phyloP scores from a whole-genome alignment of 2,797 vertebrate genomes.

The Anas acuta region DNA sequence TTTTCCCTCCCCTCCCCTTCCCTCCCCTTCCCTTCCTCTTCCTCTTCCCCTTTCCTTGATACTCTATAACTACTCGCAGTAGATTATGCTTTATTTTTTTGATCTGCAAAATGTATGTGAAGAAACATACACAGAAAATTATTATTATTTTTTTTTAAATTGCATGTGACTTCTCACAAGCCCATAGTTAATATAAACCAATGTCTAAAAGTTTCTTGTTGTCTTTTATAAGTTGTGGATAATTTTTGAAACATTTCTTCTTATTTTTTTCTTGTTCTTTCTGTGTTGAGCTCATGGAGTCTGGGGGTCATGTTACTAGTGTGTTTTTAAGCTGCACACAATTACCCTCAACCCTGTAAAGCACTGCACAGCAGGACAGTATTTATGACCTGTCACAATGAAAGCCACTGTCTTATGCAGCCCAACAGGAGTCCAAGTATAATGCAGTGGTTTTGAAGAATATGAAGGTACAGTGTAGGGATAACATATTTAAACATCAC shows the following conservation, averaged over 20 bases:
- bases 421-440: slow-evolving; percentile 55
- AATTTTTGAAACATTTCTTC: slow-evolving; percentile 45
- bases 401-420: slow-evolving; percentile 64
- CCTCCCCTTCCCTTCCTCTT: too few species aligned
- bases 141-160: accelerated
- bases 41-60: too few species aligned
- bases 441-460: slow-evolving; percentile 59
- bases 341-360: slow-evolving; percentile 75
- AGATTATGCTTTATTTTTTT: background rate
- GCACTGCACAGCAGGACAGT: slow-evolving; percentile 61
- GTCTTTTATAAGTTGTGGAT: slow-evolving; percentile 47
- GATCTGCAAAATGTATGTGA: background rate
- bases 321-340: slow-evolving; percentile 76
- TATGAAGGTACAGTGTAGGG: slow-evolving; percentile 9
- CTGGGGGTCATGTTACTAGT: slow-evolving; percentile 66
- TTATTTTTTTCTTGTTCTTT: slow-evolving; percentile 47
- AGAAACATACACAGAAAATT: background rate
- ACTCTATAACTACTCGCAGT: background rate
- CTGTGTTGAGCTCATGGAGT: slow-evolving; percentile 41
- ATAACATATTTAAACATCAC: slow-evolving; percentile 67
- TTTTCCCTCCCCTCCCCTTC: background rate
- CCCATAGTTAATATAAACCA: background rate
- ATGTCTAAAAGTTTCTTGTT: background rate
- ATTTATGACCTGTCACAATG: slow-evolving; percentile 70
- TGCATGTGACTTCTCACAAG: background rate